Evolutionary conservation across 2,888 invertebrate genomes (phyloP).

Genomic region (Cephonodes hylas): DNA sequence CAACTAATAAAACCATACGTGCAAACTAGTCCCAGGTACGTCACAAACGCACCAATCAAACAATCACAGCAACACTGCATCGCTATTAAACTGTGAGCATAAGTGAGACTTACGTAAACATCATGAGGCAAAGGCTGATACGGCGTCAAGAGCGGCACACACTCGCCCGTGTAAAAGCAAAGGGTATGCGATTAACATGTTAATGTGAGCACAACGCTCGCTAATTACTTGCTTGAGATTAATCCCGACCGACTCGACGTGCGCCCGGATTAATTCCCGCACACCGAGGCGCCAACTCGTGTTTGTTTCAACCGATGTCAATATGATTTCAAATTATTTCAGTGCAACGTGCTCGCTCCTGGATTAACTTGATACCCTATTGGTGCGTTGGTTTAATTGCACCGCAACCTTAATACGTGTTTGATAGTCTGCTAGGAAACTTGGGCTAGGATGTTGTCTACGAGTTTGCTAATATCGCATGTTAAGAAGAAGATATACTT

Average conservation of each 20-base stretch:
- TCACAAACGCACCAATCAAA: background rate
- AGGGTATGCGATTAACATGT: constrained; percentile 52
- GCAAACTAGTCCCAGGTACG: too few relatives aligned
- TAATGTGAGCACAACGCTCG: constrained; percentile 54
- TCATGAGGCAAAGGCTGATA: background rate
- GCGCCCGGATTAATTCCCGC: constrained; percentile 26
- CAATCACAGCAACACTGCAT: background rate
- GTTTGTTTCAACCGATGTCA: constrained; percentile 27
- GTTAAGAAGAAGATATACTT: too few relatives aligned
- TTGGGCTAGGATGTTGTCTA: too few relatives aligned
- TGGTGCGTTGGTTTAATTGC: background rate
- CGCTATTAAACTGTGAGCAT: too few relatives aligned
- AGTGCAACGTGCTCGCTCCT: constrained; percentile 23
- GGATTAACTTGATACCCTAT: background rate
- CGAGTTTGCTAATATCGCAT: too few relatives aligned
- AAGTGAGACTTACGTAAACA: background rate
- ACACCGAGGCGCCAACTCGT: constrained; percentile 14
- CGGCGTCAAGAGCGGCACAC: constrained; percentile 15
- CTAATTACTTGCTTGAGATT: constrained; percentile 61
- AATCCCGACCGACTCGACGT: constrained; percentile 28
- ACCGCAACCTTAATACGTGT: background rate
- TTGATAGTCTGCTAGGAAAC: too few relatives aligned
- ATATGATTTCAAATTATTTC: constrained; percentile 25
- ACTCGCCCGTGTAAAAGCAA: constrained; percentile 28
- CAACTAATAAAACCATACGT: background rate